Conservation (phyloP, 2,888 invertebrate species). For the Plebejus argus region DNA sequence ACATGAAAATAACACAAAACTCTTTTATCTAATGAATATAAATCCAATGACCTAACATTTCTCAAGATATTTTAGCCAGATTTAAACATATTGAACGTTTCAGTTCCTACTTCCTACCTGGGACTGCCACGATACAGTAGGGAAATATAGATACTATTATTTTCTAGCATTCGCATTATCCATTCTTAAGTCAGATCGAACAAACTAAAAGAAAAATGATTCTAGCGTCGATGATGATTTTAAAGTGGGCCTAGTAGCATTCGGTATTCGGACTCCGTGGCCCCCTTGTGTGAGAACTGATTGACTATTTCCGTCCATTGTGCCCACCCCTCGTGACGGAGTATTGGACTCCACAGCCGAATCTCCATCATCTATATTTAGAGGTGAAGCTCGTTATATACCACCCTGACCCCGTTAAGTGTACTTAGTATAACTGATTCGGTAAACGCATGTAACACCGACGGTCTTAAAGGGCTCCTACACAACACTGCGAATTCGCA, state of each 20-base stretch:
- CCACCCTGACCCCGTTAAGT: conserved; percentile 33
- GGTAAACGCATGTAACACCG: conserved; percentile 13
- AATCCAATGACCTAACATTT: not conserved
- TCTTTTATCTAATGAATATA: not conserved
- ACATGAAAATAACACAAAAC: not conserved
- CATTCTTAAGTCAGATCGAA: no score
- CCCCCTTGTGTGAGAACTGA: conserved; percentile 46
- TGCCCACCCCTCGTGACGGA: conserved; percentile 38
- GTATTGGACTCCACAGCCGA: conserved; percentile 13
- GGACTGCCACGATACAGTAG: no score
- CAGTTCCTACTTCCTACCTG: no score
- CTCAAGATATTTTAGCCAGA: not conserved
- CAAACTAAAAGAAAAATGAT: no score
- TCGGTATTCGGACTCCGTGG: conserved; percentile 31
- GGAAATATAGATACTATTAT: no score
- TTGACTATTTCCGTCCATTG: conserved; percentile 48
- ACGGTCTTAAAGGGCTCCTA: no score
- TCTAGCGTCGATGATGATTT: no score
- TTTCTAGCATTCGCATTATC: no score
- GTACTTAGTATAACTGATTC: not conserved
- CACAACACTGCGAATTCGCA: no score
- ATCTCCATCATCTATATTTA: conserved; percentile 33
- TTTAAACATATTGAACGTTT: not conserved
- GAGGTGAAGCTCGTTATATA: conserved; percentile 23
- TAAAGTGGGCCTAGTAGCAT: conserved; percentile 19